A percentile compares a stretch with the other conserved stretches of the same genome.
These are phyloP conservation scores for Mustela nigripes DNA, from an alignment of 2,113 vertebrate genomes.

Conservation along the genomic window DNA sequence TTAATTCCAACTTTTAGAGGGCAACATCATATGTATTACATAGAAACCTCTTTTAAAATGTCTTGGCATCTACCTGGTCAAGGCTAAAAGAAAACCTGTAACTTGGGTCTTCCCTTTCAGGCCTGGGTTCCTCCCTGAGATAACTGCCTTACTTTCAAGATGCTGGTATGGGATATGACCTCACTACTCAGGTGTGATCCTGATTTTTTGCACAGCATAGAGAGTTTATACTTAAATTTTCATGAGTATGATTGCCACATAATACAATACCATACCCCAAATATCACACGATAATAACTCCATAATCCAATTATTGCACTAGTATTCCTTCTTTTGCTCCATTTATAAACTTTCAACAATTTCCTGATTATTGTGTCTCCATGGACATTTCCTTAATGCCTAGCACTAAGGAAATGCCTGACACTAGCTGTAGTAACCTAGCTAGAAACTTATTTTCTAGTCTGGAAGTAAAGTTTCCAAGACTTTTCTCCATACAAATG, in stretches of 20 bases:
- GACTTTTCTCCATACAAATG: neutral
- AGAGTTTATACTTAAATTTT: neutral
- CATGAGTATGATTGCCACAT: neutral
- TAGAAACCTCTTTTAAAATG: constrained; percentile 16
- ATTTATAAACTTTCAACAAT: neutral
- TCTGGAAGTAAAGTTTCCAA: neutral
- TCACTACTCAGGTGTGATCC: neutral
- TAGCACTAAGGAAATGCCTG: neutral
- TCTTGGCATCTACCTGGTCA: neutral
- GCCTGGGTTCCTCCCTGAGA: neutral
- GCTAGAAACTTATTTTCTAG: neutral
- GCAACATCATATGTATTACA: neutral
- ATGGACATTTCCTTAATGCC: neutral
- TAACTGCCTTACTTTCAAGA: neutral
- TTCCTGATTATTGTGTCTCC: neutral
- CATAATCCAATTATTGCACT: neutral
- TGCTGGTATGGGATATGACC: neutral
- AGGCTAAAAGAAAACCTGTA: neutral
- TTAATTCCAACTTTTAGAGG: neutral
- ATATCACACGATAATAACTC: neutral
- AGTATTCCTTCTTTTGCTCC: neutral
- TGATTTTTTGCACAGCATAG: neutral
- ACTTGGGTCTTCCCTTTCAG: neutral
- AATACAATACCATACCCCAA: neutral
- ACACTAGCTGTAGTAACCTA: neutral